phyloP scores from a whole-genome alignment of 2,113 vertebrate species.

The Syrrhaptes paradoxus region DNA sequence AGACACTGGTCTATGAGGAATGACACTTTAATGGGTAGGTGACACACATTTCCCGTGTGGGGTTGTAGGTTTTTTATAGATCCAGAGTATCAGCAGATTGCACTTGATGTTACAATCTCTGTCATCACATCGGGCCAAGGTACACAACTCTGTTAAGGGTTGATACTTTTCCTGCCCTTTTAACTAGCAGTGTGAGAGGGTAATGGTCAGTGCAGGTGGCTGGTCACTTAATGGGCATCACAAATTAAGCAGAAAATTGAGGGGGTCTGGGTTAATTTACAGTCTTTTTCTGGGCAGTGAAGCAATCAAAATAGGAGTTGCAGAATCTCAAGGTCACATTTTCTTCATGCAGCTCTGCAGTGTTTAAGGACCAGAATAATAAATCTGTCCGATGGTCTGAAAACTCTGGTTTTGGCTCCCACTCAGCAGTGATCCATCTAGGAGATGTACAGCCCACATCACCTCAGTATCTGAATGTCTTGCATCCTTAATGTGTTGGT shows the following conservation, averaged over 20 bases:
- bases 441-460: background rate
- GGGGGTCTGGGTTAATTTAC: background rate
- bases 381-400: background rate
- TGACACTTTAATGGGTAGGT: background rate
- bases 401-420: background rate
- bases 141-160: background rate
- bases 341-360: background rate
- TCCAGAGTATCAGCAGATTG: background rate
- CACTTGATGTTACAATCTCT: background rate
- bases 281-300: background rate
- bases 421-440: background rate
- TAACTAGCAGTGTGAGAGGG: background rate
- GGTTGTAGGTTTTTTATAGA: background rate
- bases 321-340: slow-evolving; percentile 4
- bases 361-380: background rate
- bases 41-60: background rate
- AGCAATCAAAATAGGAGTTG: background rate
- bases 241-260: slow-evolving; percentile 4
- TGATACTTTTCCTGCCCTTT: background rate
- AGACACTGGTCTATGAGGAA: background rate
- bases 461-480: background rate
- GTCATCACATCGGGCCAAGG: background rate
- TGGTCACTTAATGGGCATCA: background rate
- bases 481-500: background rate
- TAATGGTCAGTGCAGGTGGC: background rate